phyloP scores from a whole-genome alignment of 2,797 vertebrate species.

The Anguilla anguilla region DNA sequence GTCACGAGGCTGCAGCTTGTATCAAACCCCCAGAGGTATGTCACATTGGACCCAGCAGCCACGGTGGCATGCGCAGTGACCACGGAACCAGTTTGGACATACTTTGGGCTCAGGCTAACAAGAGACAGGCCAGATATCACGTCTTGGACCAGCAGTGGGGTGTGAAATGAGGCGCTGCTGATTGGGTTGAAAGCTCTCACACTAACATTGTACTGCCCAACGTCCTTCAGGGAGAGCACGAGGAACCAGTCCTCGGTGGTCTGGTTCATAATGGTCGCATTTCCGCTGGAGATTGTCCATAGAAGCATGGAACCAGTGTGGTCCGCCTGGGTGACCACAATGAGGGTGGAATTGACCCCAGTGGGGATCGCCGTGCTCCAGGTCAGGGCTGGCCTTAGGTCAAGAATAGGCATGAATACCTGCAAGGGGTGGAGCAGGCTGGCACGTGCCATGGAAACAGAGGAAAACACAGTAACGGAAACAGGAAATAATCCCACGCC shows the following conservation, averaged over 20 bases:
- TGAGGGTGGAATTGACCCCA: conserved; percentile 38
- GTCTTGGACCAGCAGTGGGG: conserved; percentile 48
- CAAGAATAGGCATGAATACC: conserved; percentile 41
- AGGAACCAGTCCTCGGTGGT: conserved; percentile 47
- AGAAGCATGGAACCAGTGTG: conserved; percentile 25
- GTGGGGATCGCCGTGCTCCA: conserved; percentile 41
- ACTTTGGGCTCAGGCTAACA: conserved; percentile 2
- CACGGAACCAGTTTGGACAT: conserved; percentile 19
- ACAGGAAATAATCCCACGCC: conserved; percentile 41
- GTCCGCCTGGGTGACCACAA: conserved; percentile 30
- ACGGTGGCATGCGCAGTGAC: conserved; percentile 29
- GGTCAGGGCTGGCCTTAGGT: conserved; percentile 30
- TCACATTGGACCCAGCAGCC: conserved; percentile 31
- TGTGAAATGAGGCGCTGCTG: conserved; percentile 47
- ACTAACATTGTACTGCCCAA: conserved; percentile 45
- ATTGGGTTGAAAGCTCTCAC: conserved; percentile 50
- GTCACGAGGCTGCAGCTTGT: conserved; percentile 24
- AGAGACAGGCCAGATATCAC: conserved; percentile 31
- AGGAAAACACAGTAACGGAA: conserved; percentile 33
- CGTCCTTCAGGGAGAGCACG: conserved; percentile 36
- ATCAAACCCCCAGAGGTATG: conserved; percentile 37
- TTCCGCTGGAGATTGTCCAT: conserved; percentile 46
- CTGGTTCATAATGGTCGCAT: conserved; percentile 37
- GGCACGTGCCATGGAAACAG: conserved; percentile 24
- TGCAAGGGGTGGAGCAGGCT: conserved; percentile 31